Evolutionary conservation across 1,140 invertebrate species (phyloP).

Genomic region (Papilio aristodemus): DNA sequence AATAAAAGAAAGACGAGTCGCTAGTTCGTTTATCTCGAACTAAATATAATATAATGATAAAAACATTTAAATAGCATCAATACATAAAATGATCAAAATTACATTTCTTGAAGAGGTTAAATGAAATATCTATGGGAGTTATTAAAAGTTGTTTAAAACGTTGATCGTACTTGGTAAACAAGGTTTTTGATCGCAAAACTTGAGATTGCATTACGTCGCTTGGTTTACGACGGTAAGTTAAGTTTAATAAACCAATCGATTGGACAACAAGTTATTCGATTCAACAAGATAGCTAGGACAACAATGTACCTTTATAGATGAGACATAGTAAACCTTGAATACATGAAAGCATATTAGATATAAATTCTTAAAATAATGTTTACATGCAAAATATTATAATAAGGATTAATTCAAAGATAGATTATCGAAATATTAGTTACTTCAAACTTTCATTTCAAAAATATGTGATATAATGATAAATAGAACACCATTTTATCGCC

Average conservation of each 20-base stretch:
- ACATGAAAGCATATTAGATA: not conserved
- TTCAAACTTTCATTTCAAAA: too few relatives aligned
- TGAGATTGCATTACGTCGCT: slow-evolving; percentile 26
- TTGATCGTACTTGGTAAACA: not conserved
- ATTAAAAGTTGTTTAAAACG: slow-evolving; percentile 26
- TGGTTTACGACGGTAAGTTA: slow-evolving; percentile 28
- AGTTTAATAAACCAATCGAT: slow-evolving; percentile 27
- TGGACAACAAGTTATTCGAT: slow-evolving; percentile 31
- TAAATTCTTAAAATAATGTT: too few relatives aligned
- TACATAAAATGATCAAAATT: too few relatives aligned
- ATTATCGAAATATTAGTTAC: too few relatives aligned
- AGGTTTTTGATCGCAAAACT: slow-evolving; percentile 33
- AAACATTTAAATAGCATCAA: too few relatives aligned
- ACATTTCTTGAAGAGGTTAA: not conserved
- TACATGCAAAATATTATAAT: too few relatives aligned
- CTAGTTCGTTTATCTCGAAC: too few relatives aligned
- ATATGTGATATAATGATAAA: too few relatives aligned
- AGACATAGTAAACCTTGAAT: not conserved
- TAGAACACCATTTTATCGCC: not conserved
- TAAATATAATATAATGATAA: too few relatives aligned
- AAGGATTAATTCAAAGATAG: too few relatives aligned
- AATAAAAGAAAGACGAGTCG: too few relatives aligned
- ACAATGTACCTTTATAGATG: slow-evolving; percentile 15
- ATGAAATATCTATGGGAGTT: slow-evolving; percentile 1
- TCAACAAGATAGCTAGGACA: slow-evolving; percentile 3